phyloP scores from a whole-genome alignment of 2,113 vertebrate species.

The Misgurnus mizolepis region DNA sequence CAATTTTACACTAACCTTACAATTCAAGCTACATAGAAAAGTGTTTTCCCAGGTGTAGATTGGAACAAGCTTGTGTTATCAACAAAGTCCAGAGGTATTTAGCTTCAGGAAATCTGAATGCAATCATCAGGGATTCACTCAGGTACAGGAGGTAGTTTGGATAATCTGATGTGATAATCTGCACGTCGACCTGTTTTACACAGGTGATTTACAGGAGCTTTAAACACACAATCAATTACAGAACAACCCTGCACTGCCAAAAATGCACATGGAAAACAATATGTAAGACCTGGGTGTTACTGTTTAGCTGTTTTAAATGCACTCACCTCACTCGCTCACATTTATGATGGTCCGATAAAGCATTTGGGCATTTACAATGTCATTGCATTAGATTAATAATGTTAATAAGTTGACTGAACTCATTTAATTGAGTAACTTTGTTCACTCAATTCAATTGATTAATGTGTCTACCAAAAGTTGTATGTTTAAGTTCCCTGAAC shows the following conservation, averaged over 20 bases:
- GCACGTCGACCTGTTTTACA: not conserved
- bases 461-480: too few relatives aligned
- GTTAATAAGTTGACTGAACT: too few relatives aligned
- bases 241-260: not conserved
- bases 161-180: constrained; percentile 32
- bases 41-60: not conserved
- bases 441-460: too few relatives aligned
- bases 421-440: too few relatives aligned
- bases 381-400: too few relatives aligned
- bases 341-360: not conserved
- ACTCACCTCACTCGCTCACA: not conserved
- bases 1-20: too few relatives aligned
- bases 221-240: constrained; percentile 27
- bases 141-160: constrained; percentile 31
- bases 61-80: constrained; percentile 1
- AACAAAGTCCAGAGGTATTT: not conserved
- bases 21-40: not conserved
- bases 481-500: too few relatives aligned
- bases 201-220: constrained; percentile 26
- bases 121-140: constrained; percentile 10
- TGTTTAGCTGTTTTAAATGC: not conserved
- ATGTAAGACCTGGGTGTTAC: not conserved
- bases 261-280: constrained; percentile 6
- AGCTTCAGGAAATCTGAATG: not conserved
- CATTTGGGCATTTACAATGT: not conserved